Evolutionary conservation across 1,140 invertebrate species (phyloP).

Genomic region (Drosophila biarmipes): DNA sequence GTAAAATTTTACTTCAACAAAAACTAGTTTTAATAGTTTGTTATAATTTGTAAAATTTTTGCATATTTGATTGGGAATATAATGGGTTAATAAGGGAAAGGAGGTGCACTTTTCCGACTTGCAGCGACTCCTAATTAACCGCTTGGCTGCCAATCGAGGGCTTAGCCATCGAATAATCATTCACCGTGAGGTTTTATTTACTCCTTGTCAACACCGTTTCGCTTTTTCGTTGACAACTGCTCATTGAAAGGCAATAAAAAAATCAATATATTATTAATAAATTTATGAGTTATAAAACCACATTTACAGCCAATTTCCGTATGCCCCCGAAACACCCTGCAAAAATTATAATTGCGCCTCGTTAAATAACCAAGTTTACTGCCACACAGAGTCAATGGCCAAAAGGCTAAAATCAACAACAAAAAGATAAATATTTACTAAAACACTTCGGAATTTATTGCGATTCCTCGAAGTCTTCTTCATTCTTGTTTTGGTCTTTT

Average conservation of each 20-base stretch:
- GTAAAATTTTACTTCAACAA: too few species aligned
- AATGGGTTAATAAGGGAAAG: not conserved
- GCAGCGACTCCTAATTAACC: not conserved
- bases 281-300: slow-evolving; percentile 36
- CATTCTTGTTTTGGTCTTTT: slow-evolving; percentile 14
- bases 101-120: not conserved
- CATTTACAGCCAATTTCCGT: slow-evolving; percentile 36
- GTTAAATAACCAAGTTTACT: slow-evolving; percentile 36
- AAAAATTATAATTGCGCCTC: slow-evolving; percentile 27
- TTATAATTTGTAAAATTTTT: too few species aligned
- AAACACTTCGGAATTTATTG: slow-evolving; percentile 25
- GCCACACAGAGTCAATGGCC: slow-evolving; percentile 37
- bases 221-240: slow-evolving; percentile 13
- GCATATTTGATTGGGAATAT: not conserved
- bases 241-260: slow-evolving; percentile 1
- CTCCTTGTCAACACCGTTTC: not conserved
- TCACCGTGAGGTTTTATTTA: not conserved
- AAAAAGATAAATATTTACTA: slow-evolving; percentile 40
- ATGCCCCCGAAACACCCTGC: slow-evolving; percentile 11
- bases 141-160: not conserved
- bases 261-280: slow-evolving; percentile 26
- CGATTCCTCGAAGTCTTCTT: slow-evolving; percentile 5
- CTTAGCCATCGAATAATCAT: not conserved
- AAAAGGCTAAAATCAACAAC: slow-evolving; percentile 27
- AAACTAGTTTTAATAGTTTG: too few species aligned